These are phyloP conservation scores for Lissocephala sabroskyi DNA, from an alignment of 2,888 invertebrate genomes.

Conservation along the genomic window DNA sequence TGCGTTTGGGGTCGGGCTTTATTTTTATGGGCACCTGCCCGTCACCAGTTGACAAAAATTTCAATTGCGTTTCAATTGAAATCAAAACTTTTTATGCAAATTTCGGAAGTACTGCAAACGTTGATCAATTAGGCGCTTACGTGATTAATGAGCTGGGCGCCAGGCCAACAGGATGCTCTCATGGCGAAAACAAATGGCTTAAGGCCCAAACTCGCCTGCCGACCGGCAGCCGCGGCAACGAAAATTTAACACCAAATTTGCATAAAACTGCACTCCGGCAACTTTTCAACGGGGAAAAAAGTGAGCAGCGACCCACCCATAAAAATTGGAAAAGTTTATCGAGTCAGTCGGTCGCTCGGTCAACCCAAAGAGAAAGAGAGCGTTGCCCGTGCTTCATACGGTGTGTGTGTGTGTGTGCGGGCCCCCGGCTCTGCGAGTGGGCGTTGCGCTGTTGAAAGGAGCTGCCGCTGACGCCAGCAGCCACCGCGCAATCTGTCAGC, in stretches of 20 bases:
- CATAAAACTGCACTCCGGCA: no score
- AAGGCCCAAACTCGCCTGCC: slow-evolving; percentile 58
- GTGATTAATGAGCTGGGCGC: background rate
- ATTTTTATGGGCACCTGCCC: background rate
- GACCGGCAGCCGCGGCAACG: slow-evolving; percentile 23
- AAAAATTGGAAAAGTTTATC: slow-evolving; percentile 14
- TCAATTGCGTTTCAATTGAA: slow-evolving; percentile 18
- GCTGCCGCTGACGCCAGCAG: slow-evolving; percentile 19
- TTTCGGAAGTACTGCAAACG: slow-evolving; percentile 40
- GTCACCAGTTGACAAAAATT: slow-evolving; percentile 9
- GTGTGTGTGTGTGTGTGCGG: background rate
- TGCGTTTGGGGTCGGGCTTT: no score
- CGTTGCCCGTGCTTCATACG: background rate
- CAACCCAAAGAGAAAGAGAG: slow-evolving; percentile 10
- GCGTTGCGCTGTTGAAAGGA: slow-evolving; percentile 51
- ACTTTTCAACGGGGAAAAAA: background rate
- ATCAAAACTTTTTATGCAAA: slow-evolving; percentile 14
- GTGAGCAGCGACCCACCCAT: background rate
- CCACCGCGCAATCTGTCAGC: slow-evolving; percentile 48
- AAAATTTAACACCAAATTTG: background rate
- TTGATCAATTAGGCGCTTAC: slow-evolving; percentile 4
- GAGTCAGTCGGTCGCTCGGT: slow-evolving; percentile 28
- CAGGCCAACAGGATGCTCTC: background rate
- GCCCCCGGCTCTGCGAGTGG: slow-evolving; percentile 30
- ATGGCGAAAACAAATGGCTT: slow-evolving; percentile 44